Conservation (phyloP, 2,888 invertebrate species). For the Drosophila demipolita region DNA sequence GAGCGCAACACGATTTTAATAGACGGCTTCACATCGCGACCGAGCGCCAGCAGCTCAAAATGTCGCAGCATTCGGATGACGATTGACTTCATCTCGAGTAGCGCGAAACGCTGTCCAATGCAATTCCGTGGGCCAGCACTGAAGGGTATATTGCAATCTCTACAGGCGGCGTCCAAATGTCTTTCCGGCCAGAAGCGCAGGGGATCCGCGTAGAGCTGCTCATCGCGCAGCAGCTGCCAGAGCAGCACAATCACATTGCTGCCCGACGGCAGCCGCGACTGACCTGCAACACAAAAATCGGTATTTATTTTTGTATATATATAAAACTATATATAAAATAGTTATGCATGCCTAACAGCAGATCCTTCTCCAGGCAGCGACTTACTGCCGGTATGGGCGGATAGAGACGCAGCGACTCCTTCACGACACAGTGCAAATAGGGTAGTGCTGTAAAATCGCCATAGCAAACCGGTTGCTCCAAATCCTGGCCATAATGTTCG, state of each 20-base stretch:
- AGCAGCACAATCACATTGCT: constrained; percentile 79
- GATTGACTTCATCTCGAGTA: constrained; percentile 79
- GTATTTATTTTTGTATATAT: neutral
- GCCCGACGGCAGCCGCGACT: constrained; percentile 72
- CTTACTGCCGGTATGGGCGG: constrained; percentile 89
- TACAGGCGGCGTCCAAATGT: constrained; percentile 49
- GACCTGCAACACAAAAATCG: constrained; percentile 12
- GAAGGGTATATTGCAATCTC: constrained; percentile 79
- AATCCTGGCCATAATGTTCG: constrained; percentile 68
- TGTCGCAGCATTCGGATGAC: constrained; percentile 75
- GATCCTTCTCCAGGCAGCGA: constrained; percentile 86
- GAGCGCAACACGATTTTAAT: constrained; percentile 83
- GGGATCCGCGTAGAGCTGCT: constrained; percentile 74
- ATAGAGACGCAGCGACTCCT: constrained; percentile 88
- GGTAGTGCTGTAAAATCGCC: constrained; percentile 72
- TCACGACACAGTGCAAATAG: constrained; percentile 88
- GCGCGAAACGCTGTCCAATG: constrained; percentile 83
- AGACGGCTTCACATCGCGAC: constrained; percentile 74
- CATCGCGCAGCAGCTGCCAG: constrained; percentile 80
- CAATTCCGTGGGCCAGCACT: constrained; percentile 86
- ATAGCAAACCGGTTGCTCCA: constrained; percentile 58
- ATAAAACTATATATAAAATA: neutral
- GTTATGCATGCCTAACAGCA: constrained; percentile 85
- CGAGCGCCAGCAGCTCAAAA: constrained; percentile 79
- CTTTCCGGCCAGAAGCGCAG: constrained; percentile 81